These are phyloP conservation scores for Salpingus planirostris DNA, from an alignment of 2,888 invertebrate species.

Conservation along the genomic window DNA sequence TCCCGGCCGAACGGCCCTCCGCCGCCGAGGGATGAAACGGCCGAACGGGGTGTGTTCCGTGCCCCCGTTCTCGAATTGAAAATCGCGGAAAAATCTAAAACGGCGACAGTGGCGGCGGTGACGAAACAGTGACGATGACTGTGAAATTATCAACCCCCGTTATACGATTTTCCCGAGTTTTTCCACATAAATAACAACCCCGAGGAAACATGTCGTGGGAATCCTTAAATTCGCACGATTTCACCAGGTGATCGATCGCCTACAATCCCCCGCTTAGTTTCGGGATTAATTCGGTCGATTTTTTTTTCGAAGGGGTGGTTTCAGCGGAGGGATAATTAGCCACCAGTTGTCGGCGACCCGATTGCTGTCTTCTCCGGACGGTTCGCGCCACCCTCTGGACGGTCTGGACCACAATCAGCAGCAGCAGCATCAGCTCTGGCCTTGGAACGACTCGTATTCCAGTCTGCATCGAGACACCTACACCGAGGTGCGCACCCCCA, in stretches of 20 bases:
- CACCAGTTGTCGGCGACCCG: conserved; percentile 79
- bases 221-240: conserved; percentile 73
- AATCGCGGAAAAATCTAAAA: no score
- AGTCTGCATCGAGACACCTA: conserved; percentile 38
- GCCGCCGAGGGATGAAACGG: no score
- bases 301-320: conserved; percentile 18
- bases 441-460: conserved; percentile 38
- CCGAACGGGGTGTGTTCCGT: conserved; percentile 13
- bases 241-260: conserved; percentile 64
- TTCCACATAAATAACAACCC: no score
- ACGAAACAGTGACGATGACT: no score
- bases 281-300: conserved; percentile 2
- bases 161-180: no score
- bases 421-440: conserved; percentile 49
- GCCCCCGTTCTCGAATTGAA: no score
- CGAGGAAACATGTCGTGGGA: conserved; percentile 79
- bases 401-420: conserved; percentile 44
- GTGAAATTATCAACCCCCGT: no score
- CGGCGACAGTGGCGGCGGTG: no score
- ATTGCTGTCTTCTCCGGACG: conserved; percentile 73
- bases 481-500: conserved; percentile 38
- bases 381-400: conserved; percentile 67
- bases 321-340: conserved; percentile 64
- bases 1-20: no score
- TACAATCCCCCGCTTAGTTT: not conserved